Evolutionary conservation across 2,888 invertebrate genomes (phyloP).

Genomic region (Acanthosepion lycidas): DNA sequence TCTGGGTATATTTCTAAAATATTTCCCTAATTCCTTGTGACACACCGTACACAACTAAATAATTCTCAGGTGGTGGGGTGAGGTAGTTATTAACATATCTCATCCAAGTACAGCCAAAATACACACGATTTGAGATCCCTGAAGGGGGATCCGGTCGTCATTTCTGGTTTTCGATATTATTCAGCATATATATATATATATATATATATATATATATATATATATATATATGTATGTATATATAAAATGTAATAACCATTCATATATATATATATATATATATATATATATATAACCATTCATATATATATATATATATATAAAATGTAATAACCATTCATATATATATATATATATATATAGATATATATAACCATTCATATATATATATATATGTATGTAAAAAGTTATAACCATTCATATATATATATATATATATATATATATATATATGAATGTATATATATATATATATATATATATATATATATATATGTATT

Average conservation of each 20-base stretch:
- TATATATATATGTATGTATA: neutral
- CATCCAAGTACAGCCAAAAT: neutral
- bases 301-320: too few species aligned
- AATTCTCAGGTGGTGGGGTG: neutral
- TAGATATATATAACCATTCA: neutral
- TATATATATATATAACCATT: too few species aligned
- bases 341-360: neutral
- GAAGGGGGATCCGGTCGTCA: neutral
- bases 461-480: neutral
- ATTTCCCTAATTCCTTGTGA: slow-evolving; percentile 33
- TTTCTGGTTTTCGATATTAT: neutral
- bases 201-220: neutral
- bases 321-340: too few species aligned
- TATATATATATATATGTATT: neutral
- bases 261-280: too few species aligned
- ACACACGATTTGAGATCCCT: neutral
- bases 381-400: neutral
- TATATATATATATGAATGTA: neutral
- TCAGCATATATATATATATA: neutral
- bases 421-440: neutral
- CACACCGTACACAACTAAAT: neutral
- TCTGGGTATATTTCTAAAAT: slow-evolving; percentile 14
- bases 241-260: too few species aligned
- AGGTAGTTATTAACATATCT: neutral
- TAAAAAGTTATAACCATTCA: too few species aligned